Evolutionary conservation across 1,140 invertebrate genomes (phyloP).

Genomic region (Drosophila azteca): DNA sequence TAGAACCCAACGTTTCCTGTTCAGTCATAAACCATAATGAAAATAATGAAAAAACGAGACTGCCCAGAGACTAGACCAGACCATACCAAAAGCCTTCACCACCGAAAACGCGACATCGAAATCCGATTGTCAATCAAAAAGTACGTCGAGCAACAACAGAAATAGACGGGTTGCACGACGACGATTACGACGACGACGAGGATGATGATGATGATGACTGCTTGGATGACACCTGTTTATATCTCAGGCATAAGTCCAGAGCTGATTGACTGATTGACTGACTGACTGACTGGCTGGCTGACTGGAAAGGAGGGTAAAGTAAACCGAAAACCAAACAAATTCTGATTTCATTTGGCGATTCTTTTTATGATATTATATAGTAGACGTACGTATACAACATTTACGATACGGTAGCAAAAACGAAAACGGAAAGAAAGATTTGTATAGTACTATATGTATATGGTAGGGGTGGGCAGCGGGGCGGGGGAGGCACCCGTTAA

Average conservation of each 20-base stretch:
- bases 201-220: not conserved
- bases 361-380: conserved; percentile 58
- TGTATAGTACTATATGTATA: conserved; percentile 55
- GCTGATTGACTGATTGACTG: conserved; percentile 24
- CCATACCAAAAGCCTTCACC: conserved; percentile 2
- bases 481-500: conserved; percentile 49
- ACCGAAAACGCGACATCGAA: conserved; percentile 49
- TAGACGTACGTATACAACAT: conserved; percentile 14
- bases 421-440: conserved; percentile 59
- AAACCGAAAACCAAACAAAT: conserved; percentile 3
- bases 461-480: too few relatives aligned
- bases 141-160: conserved; percentile 26
- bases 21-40: conserved; percentile 51
- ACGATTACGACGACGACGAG: conserved; percentile 34
- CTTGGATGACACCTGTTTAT: conserved; percentile 41
- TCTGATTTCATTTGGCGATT: conserved; percentile 52
- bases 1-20: conserved; percentile 45
- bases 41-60: conserved; percentile 39
- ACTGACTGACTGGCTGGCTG: conserved; percentile 7
- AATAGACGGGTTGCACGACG: conserved; percentile 26
- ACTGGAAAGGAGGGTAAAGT: conserved; percentile 32
- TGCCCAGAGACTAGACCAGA: too few relatives aligned
- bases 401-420: conserved; percentile 55
- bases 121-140: conserved; percentile 77
- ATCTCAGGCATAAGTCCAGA: conserved; percentile 46